phyloP scores from a whole-genome alignment of 2,113 vertebrate species.

The Helogale parvula region DNA sequence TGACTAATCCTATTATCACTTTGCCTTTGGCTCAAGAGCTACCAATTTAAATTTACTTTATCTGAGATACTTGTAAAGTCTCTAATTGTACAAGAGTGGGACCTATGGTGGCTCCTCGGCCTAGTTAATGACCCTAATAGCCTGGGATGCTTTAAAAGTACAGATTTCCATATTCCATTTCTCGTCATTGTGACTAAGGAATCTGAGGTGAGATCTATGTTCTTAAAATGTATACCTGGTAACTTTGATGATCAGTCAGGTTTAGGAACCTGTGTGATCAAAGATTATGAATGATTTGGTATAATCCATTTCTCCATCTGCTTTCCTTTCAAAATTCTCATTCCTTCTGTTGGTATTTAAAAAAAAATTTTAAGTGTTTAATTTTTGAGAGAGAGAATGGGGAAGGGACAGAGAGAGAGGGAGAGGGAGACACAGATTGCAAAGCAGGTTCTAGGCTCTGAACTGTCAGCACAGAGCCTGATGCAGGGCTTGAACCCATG shows the following conservation, averaged over 20 bases:
- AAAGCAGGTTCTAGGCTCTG: too few species aligned
- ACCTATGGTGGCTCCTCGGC: background rate
- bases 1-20: background rate
- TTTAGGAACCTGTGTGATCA: background rate
- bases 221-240: background rate
- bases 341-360: background rate
- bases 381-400: background rate
- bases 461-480: too few species aligned
- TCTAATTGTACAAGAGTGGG: background rate
- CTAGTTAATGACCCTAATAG: background rate
- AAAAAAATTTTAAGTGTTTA: background rate
- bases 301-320: background rate
- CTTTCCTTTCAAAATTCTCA: background rate
- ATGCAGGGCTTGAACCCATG: too few species aligned
- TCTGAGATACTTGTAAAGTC: background rate
- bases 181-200: background rate
- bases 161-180: background rate
- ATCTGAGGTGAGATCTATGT: background rate
- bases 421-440: too few species aligned
- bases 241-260: background rate
- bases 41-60: constrained; percentile 34
- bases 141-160: background rate
- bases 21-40: background rate
- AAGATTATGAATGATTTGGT: background rate
- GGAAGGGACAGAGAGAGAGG: too few species aligned